phyloP scores from a whole-genome alignment of 2,113 vertebrate species.

The Sorex araneus region DNA sequence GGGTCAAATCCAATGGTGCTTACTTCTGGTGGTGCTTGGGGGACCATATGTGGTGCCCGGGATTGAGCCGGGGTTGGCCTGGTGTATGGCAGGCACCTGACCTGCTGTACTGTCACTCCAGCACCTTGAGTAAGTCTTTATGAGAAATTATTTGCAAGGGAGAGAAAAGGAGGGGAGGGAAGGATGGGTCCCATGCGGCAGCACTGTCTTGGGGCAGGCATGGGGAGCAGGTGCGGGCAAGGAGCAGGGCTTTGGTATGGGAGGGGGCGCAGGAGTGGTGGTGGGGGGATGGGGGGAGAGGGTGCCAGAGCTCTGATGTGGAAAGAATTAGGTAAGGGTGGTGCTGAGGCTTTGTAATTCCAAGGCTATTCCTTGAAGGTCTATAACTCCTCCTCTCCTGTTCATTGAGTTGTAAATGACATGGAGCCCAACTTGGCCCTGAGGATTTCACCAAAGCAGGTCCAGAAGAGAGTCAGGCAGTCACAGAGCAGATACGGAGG shows the following conservation, averaged over 20 bases:
- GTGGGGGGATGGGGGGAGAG: too few relatives aligned
- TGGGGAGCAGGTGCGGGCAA: not conserved
- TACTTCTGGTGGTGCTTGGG: too few relatives aligned
- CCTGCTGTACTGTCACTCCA: too few relatives aligned
- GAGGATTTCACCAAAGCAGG: not conserved
- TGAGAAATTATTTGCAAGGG: not conserved
- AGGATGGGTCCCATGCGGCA: not conserved
- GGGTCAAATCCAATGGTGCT: too few relatives aligned
- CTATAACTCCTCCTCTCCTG: not conserved
- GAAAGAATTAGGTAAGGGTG: not conserved
- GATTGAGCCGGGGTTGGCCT: too few relatives aligned
- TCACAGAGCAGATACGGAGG: not conserved
- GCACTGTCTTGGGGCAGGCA: not conserved
- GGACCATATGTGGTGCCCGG: too few relatives aligned
- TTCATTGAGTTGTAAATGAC: not conserved
- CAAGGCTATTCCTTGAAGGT: not conserved
- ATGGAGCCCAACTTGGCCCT: not conserved
- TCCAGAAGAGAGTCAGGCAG: not conserved
- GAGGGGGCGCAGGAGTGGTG: too few relatives aligned
- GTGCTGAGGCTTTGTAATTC: not conserved
- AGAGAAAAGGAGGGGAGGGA: not conserved
- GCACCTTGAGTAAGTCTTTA: not conserved
- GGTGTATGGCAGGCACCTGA: too few relatives aligned
- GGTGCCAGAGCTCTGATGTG: not conserved
- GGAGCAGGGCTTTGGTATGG: too few relatives aligned